Conservation (phyloP, 2,797 vertebrate species). For the Pseudochaenichthys georgianus region DNA sequence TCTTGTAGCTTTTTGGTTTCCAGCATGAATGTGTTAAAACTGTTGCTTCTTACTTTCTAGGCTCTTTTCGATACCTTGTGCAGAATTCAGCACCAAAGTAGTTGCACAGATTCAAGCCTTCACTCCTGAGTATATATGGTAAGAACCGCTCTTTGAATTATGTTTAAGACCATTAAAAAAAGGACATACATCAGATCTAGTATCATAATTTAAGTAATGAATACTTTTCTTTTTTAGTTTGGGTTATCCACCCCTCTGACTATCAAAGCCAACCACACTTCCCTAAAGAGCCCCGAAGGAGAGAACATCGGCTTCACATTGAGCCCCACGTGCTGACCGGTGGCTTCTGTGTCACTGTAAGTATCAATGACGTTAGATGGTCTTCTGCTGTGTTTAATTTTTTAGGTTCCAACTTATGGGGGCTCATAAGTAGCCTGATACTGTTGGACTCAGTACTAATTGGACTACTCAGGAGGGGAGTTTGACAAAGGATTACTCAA, state of each 20-base stretch:
- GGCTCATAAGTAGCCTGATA: too few species aligned
- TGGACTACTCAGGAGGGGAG: too few species aligned
- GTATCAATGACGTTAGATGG: slow-evolving; percentile 1
- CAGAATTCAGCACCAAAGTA: slow-evolving; percentile 27
- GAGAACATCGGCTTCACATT: slow-evolving; percentile 52
- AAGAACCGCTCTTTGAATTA: too few species aligned
- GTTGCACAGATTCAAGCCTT: neutral
- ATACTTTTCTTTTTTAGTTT: slow-evolving; percentile 47
- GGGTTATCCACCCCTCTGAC: neutral
- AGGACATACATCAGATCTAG: too few species aligned
- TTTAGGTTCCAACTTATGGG: too few species aligned
- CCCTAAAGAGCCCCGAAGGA: slow-evolving; percentile 22
- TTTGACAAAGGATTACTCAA: too few species aligned
- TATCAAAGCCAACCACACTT: slow-evolving; percentile 62
- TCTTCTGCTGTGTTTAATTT: too few species aligned
- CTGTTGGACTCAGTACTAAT: too few species aligned
- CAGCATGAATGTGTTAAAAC: too few species aligned
- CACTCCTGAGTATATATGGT: neutral
- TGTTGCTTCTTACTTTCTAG: slow-evolving; percentile 8
- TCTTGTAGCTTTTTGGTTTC: too few species aligned
- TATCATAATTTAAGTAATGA: too few species aligned
- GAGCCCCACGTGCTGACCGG: neutral
- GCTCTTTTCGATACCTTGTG: slow-evolving; percentile 38
- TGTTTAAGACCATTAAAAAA: too few species aligned
- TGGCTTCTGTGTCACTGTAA: slow-evolving; percentile 57